phyloP scores from a whole-genome alignment of 2,113 vertebrate genomes.

The Pangasianodon hypophthalmus region DNA sequence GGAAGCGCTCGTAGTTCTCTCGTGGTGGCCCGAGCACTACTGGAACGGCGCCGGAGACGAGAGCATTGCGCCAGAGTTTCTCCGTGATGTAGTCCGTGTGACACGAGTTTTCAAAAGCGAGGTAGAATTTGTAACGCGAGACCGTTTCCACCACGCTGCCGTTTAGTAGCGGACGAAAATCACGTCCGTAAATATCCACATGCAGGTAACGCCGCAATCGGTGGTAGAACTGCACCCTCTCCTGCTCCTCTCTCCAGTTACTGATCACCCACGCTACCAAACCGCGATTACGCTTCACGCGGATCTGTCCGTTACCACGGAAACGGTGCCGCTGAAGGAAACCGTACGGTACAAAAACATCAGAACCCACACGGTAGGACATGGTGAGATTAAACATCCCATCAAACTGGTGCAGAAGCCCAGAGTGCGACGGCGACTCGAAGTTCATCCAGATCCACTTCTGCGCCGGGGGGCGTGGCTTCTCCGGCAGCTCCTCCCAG shows the following conservation, averaged over 20 bases:
- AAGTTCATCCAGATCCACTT: conserved; percentile 97
- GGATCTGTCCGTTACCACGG: neutral
- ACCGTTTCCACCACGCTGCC: conserved; percentile 73
- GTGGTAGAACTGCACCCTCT: conserved; percentile 81
- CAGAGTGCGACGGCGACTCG: conserved; percentile 85
- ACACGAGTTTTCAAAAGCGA: conserved; percentile 93
- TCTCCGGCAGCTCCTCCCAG: conserved; percentile 47
- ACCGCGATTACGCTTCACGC: conserved; percentile 64
- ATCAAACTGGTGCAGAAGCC: conserved; percentile 64
- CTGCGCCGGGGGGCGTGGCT: conserved; percentile 73
- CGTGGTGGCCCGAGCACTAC: conserved; percentile 86
- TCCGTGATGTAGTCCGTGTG: conserved; percentile 93
- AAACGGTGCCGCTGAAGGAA: conserved; percentile 67
- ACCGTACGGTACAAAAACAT: conserved; percentile 89
- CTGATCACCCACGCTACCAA: conserved; percentile 91
- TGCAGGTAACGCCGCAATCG: conserved; percentile 74
- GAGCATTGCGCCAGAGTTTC: conserved; percentile 90
- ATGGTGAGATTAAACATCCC: conserved; percentile 88
- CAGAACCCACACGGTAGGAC: conserved; percentile 82
- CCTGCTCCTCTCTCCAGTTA: conserved; percentile 85
- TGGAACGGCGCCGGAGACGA: conserved; percentile 80
- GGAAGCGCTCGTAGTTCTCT: conserved; percentile 88
- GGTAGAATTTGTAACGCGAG: conserved; percentile 87
- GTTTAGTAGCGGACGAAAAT: conserved; percentile 64
- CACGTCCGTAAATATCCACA: conserved; percentile 83